phyloP scores from a whole-genome alignment of 2,888 invertebrate species.

The Allolobophora icterica region DNA sequence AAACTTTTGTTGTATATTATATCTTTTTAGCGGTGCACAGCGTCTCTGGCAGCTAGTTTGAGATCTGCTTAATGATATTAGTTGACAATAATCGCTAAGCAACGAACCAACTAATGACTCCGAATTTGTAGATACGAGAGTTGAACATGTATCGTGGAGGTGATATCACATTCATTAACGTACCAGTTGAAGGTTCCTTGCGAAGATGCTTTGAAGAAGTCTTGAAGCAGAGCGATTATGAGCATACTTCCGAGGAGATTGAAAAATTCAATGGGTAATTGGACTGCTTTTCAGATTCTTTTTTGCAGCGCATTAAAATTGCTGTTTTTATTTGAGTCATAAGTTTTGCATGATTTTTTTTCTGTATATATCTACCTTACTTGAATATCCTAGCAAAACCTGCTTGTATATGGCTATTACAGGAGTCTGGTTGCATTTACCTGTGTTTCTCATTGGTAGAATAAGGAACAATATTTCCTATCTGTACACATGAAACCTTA shows the following conservation, averaged over 20 bases:
- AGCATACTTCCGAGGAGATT: background rate
- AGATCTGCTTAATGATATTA: background rate
- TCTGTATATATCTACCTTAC: background rate
- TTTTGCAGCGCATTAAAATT: background rate
- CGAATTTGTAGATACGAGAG: background rate
- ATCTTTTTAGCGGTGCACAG: too few species aligned
- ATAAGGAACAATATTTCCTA: background rate
- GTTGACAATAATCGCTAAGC: background rate
- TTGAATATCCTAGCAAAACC: background rate
- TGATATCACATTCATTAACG: slow-evolving; percentile 13
- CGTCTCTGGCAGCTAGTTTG: background rate
- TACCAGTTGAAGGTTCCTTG: slow-evolving; percentile 8
- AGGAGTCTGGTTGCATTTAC: background rate
- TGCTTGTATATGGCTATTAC: background rate
- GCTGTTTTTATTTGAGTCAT: background rate
- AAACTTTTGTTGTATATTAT: background rate
- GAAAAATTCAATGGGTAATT: background rate
- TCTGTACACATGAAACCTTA: background rate
- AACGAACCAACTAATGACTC: background rate
- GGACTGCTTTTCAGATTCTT: background rate
- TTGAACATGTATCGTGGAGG: slow-evolving; percentile 24
- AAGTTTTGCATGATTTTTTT: too few species aligned
- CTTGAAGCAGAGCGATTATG: slow-evolving; percentile 31
- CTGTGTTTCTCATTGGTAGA: background rate
- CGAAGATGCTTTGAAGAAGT: slow-evolving; percentile 24